Evolutionary conservation across 2,888 invertebrate species (phyloP).

Genomic region (Phytoseiulus persimilis): DNA sequence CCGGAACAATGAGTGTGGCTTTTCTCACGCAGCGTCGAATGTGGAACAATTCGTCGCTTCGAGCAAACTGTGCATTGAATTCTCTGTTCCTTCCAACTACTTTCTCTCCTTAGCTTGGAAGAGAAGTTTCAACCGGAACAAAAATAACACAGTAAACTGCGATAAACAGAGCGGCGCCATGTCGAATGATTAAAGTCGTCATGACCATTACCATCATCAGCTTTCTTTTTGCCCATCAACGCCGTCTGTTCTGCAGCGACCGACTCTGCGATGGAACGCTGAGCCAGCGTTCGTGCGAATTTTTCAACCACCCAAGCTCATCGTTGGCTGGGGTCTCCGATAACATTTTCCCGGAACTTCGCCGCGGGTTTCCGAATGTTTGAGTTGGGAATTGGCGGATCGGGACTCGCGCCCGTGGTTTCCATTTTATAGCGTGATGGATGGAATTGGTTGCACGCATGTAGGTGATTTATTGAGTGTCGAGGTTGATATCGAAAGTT

Average conservation of each 20-base stretch:
- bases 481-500: too few relatives aligned
- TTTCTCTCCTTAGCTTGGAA: background rate
- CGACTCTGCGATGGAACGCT: too few relatives aligned
- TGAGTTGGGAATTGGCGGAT: too few relatives aligned
- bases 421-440: too few relatives aligned
- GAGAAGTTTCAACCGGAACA: background rate
- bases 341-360: background rate
- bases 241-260: background rate
- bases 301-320: background rate
- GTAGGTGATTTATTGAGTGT: too few relatives aligned
- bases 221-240: background rate
- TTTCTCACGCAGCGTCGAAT: background rate
- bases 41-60: background rate
- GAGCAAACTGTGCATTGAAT: background rate
- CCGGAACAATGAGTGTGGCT: background rate
- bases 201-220: slow-evolving; percentile 5
- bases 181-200: background rate
- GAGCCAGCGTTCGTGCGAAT: background rate
- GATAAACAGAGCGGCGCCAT: background rate
- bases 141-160: background rate
- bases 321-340: background rate
- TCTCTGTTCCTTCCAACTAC: background rate
- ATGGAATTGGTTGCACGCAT: too few relatives aligned
- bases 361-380: background rate
- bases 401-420: too few relatives aligned